Base-by-base conservation (phyloP, 2,888 invertebrate genomes). In the Volucella inanis region DNA sequence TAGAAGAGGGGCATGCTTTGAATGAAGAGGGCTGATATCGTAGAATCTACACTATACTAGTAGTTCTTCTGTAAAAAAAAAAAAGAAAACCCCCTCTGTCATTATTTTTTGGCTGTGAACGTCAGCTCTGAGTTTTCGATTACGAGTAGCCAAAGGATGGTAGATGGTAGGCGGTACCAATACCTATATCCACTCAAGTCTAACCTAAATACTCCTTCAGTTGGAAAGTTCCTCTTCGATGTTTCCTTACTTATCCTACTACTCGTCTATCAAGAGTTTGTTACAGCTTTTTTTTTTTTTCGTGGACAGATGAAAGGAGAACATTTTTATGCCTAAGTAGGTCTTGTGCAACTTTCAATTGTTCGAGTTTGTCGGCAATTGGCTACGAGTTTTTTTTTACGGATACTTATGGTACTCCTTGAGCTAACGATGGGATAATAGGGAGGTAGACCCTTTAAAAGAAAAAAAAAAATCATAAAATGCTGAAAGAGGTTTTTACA, bases 191-290 rank as follows among this genome's bases (percentile, higher is more conserved):
- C 57, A 57, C 62, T 68, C 41, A 12, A 31, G 54, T 47, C 59
- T 55, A 81, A 74, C 75, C 80, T 64, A 15, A 70, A 64, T 75
- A 81, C 50, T 57, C 64, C 55, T 41, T 75, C 74, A 64, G 64
- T 68, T 68, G 68, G 74, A 81, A 75, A 64, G 55, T 57, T 75
- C 50, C 57, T 41, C 12, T 22, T 57, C n/a, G 10, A 57, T 8
- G 47, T n/a, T 1, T 15, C 31, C 22, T 50, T 39, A 31, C 14
- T 18, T 55, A 11, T 50, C 31, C 31, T 31, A 6, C 31, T 31
- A 6, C 6, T 31, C 31, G 31, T 31, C 31, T 31, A 31, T 31
- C 31, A 6, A 2, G 6, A 31, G 31, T n/a, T n/a, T 49, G 6
- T 3, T 22, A 18, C 18, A 18, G 18, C 11, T 31, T 39, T 14